Conservation (phyloP, 2,113 vertebrate species). For the Raja brachyura region DNA sequence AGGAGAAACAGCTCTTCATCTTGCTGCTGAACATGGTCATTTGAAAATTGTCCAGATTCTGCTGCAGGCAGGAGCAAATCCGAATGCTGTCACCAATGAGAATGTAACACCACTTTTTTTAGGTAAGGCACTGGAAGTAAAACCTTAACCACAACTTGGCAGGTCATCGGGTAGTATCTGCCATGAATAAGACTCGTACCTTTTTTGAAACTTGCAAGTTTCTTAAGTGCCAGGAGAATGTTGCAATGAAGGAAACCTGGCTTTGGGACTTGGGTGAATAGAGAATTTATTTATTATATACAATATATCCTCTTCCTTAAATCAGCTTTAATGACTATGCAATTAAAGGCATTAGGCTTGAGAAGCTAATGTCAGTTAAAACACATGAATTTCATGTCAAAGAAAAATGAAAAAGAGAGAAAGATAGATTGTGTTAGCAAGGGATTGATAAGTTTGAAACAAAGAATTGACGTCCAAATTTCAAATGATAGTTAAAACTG, state of each 20-base stretch:
- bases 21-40: constrained; percentile 68
- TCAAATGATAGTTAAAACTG: neutral
- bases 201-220: neutral
- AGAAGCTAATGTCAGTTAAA: neutral
- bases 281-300: too few species aligned
- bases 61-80: constrained; percentile 63
- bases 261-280: neutral
- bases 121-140: constrained; percentile 55
- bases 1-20: constrained; percentile 69
- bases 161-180: neutral
- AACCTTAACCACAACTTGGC: neutral
- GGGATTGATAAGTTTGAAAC: neutral
- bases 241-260: neutral
- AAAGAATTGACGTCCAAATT: neutral
- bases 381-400: neutral
- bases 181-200: neutral
- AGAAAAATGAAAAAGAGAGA: neutral
- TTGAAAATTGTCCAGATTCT: constrained; percentile 59
- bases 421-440: neutral
- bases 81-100: constrained; percentile 69
- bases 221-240: neutral
- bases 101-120: constrained; percentile 74
- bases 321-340: too few species aligned
- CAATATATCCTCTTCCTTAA: too few species aligned
- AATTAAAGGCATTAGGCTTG: neutral